Base-by-base conservation (phyloP, 2,113 vertebrate genomes). In the Puma concolor region DNA sequence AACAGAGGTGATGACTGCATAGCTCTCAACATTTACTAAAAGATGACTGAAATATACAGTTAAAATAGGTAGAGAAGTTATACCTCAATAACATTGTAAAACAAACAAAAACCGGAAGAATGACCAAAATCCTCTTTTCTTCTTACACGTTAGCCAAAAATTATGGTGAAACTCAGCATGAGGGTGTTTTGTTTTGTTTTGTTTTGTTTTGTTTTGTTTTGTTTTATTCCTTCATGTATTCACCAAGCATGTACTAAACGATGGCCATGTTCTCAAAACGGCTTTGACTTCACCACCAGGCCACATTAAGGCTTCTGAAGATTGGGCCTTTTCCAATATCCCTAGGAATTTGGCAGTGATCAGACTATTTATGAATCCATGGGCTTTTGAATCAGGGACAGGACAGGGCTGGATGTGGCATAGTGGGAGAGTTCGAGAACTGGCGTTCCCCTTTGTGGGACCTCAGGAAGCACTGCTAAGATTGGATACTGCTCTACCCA, bases 311-410 rank as follows among this genome's bases (percentile, higher is more conserved):
- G 17, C 87, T 79, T 67, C 74, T 54, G 66, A 63, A 72, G 71
- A 7, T n/a, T 67, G 48, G 44, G 85, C 2, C 71, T 96, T 92
- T 63, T 54, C 81, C 38, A 87, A 63, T 31, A 63, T 29, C 33
- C 29, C 54, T 74, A 50, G 41, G 41, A 79, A 91, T 64, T 57
- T 97, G 92, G 64, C 94, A 76, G 81, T 48, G 54, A 90, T 83
- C 25, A 74, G 54, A 92, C 80, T 92, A 54, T 86, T 81, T 82
- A 89, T n/a, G 82, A 77, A 72, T 90, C 67, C 25, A n/a, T 27
- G 76, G 29, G n/a, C 25, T 72, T 96, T 29, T 93, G 38, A 96
- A 82, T 72, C 19, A 29, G 72, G 29, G 67, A 77, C 50, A 48
- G 63, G 66, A 50, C 1, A 33, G 81, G 48, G 21, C 3, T 88